A percentile compares a stretch with the other conserved stretches of the same genome.
Evolutionary conservation across 2,888 invertebrate genomes (phyloP).

Genomic region (Yponomeuta plumbellus): DNA sequence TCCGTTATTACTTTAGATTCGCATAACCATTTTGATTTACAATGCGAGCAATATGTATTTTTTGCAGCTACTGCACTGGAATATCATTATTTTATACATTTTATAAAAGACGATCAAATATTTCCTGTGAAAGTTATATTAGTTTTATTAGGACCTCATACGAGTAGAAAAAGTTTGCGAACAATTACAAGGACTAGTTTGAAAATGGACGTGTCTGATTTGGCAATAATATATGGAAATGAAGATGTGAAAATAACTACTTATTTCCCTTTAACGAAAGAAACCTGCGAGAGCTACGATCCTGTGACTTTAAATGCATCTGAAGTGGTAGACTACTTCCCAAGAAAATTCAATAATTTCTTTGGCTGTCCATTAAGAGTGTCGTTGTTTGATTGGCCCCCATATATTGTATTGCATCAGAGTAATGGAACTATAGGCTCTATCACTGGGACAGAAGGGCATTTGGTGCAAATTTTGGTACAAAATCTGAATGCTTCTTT

Average conservation of each 20-base stretch:
- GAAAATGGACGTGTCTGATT: conserved; percentile 41
- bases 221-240: conserved; percentile 35
- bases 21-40: not conserved
- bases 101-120: conserved; percentile 31
- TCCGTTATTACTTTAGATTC: conserved; percentile 30
- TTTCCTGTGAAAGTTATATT: conserved; percentile 37
- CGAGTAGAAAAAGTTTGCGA: conserved; percentile 23
- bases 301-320: conserved; percentile 30
- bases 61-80: conserved; percentile 35
- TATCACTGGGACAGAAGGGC: conserved; percentile 40
- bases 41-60: conserved; percentile 36
- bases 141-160: conserved; percentile 30
- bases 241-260: conserved; percentile 34
- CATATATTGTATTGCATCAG: conserved; percentile 29
- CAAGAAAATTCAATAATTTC: conserved; percentile 45
- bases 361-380: conserved; percentile 42
- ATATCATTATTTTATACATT: conserved; percentile 32
- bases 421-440: conserved; percentile 31
- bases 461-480: conserved; percentile 19
- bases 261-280: conserved; percentile 41
- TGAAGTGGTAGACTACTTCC: conserved; percentile 31
- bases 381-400: conserved; percentile 30
- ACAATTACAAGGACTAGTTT: conserved; percentile 37
- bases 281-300: conserved; percentile 36
- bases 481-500: conserved; percentile 4